These are phyloP conservation scores for Ramphastos sulfuratus DNA, from an alignment of 2,113 vertebrate species.

Conservation along the genomic window DNA sequence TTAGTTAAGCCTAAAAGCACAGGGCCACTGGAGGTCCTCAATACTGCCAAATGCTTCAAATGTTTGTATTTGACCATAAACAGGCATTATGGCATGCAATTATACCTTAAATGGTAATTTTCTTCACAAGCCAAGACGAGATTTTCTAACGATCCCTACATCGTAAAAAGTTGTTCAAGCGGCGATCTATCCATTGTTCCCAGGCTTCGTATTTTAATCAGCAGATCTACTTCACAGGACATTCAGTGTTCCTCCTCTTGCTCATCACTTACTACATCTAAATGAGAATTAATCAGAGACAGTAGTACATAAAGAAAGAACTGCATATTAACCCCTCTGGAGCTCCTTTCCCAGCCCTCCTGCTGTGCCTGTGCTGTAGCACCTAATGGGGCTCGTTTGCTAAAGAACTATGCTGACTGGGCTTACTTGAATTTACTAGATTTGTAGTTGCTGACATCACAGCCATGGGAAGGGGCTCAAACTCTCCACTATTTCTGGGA, in stretches of 20 bases:
- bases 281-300: not conserved
- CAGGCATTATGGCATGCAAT: not conserved
- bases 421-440: not conserved
- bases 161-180: not conserved
- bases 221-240: not conserved
- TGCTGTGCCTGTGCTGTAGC: not conserved
- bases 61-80: not conserved
- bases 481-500: not conserved
- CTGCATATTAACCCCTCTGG: not conserved
- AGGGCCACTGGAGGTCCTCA: not conserved
- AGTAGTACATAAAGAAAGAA: not conserved
- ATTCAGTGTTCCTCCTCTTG: not conserved
- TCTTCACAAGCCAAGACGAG: not conserved
- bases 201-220: not conserved
- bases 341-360: not conserved
- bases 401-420: not conserved
- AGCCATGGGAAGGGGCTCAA: not conserved
- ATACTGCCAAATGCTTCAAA: not conserved
- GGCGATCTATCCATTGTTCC: not conserved
- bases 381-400: not conserved
- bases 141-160: not conserved
- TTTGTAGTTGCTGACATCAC: not conserved
- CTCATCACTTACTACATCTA: not conserved
- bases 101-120: not conserved
- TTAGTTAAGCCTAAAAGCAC: not conserved